Percentiles rank a stretch among this genome's conserved stretches.
Conservation (phyloP, 2,888 invertebrate genomes). For the Ichneumoninae sp. region DNA sequence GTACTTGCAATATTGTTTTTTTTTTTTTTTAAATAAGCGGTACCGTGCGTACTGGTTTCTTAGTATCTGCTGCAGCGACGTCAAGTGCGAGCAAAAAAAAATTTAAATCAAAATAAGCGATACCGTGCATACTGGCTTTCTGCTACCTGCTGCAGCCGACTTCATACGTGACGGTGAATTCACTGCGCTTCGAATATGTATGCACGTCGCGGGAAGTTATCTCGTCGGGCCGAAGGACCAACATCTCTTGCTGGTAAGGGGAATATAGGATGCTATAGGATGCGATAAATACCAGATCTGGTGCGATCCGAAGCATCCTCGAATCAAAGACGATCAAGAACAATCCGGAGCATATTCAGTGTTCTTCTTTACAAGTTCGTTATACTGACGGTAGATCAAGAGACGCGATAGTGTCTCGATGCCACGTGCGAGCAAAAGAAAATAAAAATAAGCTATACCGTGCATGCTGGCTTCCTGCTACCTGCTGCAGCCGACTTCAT, state of each 20-base stretch:
- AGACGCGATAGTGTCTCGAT: no score
- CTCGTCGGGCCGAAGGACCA: not conserved
- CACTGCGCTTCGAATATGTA: slow-evolving; percentile 11
- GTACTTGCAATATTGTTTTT: no score
- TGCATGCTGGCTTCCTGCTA: slow-evolving; percentile 21
- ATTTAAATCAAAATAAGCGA: not conserved
- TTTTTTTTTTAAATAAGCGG: no score
- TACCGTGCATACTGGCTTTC: slow-evolving; percentile 31
- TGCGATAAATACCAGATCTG: slow-evolving; percentile 42
- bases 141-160: slow-evolving; percentile 27
- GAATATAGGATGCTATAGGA: slow-evolving; percentile 40
- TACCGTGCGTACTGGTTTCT: no score
- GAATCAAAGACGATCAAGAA: slow-evolving; percentile 22
- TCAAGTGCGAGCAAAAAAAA: no score
- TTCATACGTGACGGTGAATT: slow-evolving; percentile 22
- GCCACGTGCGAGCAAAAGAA: no score
- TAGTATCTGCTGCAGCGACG: no score
- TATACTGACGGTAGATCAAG: slow-evolving; percentile 41
- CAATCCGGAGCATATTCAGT: not conserved
- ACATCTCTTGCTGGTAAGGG: not conserved
- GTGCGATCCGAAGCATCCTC: slow-evolving; percentile 4
- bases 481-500: slow-evolving; percentile 24
- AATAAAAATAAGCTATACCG: not conserved
- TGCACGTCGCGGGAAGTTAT: slow-evolving; percentile 26
- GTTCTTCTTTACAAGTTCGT: no score